Conservation (phyloP, 30 jellyfish, hydroid and myxozoan genomes). For the Pelagia noctiluca region DNA sequence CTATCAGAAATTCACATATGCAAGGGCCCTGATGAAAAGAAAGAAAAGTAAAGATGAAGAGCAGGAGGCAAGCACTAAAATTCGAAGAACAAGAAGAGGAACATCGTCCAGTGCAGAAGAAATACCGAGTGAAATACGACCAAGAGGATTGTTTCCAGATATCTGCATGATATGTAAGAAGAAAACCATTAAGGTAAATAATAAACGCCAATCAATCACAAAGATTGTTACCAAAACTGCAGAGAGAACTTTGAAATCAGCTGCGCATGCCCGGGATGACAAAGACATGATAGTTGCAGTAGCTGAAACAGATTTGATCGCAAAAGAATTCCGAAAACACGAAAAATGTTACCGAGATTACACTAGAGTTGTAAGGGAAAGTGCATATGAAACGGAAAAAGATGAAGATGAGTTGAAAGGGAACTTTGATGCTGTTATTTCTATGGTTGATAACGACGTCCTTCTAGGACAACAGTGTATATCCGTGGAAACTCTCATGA, state of each 20-base stretch:
- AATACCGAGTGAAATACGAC: too few relatives aligned
- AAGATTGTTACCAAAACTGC: background rate
- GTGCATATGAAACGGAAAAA: background rate
- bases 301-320: background rate
- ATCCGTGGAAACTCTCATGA: slow-evolving; percentile 8
- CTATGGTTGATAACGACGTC: slow-evolving; percentile 40
- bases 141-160: slow-evolving; percentile 4
- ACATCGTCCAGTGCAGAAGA: background rate
- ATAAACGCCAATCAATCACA: background rate
- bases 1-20: slow-evolving; percentile 1
- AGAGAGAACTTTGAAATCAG: background rate
- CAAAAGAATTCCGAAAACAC: slow-evolving; percentile 14
- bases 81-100: slow-evolving; percentile 3
- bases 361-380: slow-evolving; percentile 47
- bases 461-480: slow-evolving; percentile 55
- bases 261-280: background rate
- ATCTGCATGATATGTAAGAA: slow-evolving; percentile 51
- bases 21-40: background rate
- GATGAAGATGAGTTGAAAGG: slow-evolving; percentile 1
- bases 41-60: background rate
- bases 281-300: background rate
- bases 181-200: slow-evolving; percentile 1
- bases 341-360: slow-evolving; percentile 46
- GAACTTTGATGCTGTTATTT: slow-evolving; percentile 33
- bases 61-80: background rate